A percentile compares a stretch with the other conserved stretches of the same genome.
Evolutionary conservation across 2,888 invertebrate species (phyloP).

Genomic region (Scelioninae gen. 1): DNA sequence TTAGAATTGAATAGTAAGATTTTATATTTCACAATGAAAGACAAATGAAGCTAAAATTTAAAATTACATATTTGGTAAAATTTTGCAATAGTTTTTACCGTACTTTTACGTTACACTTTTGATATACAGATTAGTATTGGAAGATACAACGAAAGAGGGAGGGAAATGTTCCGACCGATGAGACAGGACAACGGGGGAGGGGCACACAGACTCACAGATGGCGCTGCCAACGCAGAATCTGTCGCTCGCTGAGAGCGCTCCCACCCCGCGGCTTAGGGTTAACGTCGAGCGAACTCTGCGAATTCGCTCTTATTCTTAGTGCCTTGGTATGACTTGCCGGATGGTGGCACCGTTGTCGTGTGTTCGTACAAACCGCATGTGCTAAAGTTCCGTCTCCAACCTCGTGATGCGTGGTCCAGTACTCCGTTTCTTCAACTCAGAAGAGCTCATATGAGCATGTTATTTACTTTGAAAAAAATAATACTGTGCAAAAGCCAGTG

Average conservation of each 20-base stretch:
- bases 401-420: neutral
- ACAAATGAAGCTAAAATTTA: too few species aligned
- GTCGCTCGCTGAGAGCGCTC: too few species aligned
- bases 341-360: slow-evolving; percentile 27
- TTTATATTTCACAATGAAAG: too few species aligned
- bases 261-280: slow-evolving; percentile 54
- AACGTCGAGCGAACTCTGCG: slow-evolving; percentile 63
- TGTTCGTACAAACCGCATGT: slow-evolving; percentile 25
- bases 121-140: slow-evolving; percentile 16
- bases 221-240: slow-evolving; percentile 57
- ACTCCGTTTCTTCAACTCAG: neutral
- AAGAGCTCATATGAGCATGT: neutral
- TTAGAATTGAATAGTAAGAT: too few species aligned
- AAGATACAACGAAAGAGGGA: slow-evolving; percentile 7
- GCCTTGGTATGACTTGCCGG: slow-evolving; percentile 43
- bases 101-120: slow-evolving; percentile 8
- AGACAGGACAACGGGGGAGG: slow-evolving; percentile 48
- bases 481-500: neutral
- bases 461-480: neutral
- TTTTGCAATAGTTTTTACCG: neutral
- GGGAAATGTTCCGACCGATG: slow-evolving; percentile 29
- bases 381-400: slow-evolving; percentile 20
- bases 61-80: too few species aligned
- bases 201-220: slow-evolving; percentile 60
- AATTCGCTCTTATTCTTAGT: slow-evolving; percentile 59